Evolutionary conservation across 2,888 invertebrate genomes (phyloP).

Genomic region (Gortyna flavago): DNA sequence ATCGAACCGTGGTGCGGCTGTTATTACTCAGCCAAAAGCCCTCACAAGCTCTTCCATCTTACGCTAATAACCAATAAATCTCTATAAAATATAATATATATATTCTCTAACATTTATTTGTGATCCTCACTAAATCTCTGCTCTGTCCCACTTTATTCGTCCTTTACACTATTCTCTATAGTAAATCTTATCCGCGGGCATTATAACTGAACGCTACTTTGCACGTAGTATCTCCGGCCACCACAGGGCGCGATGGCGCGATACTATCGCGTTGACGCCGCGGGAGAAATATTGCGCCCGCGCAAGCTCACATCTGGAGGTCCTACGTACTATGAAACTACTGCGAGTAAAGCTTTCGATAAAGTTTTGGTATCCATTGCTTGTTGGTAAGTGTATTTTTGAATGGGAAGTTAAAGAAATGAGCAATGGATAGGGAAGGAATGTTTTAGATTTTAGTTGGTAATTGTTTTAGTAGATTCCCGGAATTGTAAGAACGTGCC

Average conservation of each 20-base stretch:
- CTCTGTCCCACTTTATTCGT: slow-evolving; percentile 66
- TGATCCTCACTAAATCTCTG: slow-evolving; percentile 61
- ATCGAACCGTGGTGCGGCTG: neutral
- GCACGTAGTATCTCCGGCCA: slow-evolving; percentile 65
- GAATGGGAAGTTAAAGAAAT: neutral
- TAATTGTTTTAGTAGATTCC: slow-evolving; percentile 24
- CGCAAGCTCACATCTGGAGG: slow-evolving; percentile 59
- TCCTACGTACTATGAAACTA: slow-evolving; percentile 44
- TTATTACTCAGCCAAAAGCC: neutral
- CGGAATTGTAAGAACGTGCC: slow-evolving; percentile 61
- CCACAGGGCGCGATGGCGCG: slow-evolving; percentile 69
- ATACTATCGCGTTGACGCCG: slow-evolving; percentile 77
- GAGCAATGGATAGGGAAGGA: slow-evolving; percentile 18
- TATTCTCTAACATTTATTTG: slow-evolving; percentile 54
- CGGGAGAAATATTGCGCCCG: slow-evolving; percentile 71
- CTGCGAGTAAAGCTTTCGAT: neutral
- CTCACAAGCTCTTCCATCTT: slow-evolving; percentile 2
- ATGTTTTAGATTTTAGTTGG: neutral
- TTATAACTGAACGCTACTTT: slow-evolving; percentile 63
- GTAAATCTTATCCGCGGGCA: slow-evolving; percentile 66
- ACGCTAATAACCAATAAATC: slow-evolving; percentile 28
- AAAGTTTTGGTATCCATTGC: slow-evolving; percentile 43
- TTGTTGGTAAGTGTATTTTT: neutral
- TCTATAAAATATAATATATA: slow-evolving; percentile 27
- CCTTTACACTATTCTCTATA: slow-evolving; percentile 54